Percentiles rank a stretch among this genome's conserved stretches.
These are phyloP conservation scores for Coelopa frigida DNA, from an alignment of 1,140 invertebrate species.

Conservation along the genomic window DNA sequence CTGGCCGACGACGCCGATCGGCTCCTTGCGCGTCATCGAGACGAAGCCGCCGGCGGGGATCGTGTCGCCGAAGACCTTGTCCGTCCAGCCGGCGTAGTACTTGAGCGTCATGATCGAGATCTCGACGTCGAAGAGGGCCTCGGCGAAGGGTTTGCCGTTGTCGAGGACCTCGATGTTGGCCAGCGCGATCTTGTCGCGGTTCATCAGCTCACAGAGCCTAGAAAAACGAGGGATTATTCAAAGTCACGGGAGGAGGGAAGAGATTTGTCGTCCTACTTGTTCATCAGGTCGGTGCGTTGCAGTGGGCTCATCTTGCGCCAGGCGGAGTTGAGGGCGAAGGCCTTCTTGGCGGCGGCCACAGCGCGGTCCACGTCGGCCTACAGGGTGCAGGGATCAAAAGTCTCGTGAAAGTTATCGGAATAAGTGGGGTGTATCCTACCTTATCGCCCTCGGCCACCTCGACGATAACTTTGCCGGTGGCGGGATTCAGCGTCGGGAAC, in stretches of 20 bases:
- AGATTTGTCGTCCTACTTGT: no score
- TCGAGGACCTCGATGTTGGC: conserved; percentile 74
- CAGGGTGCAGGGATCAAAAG: background rate
- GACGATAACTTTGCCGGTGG: conserved; percentile 67
- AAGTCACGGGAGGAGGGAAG: no score
- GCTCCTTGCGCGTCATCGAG: conserved; percentile 65
- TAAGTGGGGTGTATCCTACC: conserved; percentile 44
- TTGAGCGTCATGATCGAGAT: conserved; percentile 56
- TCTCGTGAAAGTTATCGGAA: background rate
- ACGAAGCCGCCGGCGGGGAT: conserved; percentile 62
- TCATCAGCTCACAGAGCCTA: conserved; percentile 67
- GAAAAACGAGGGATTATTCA: no score
- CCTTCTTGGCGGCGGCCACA: conserved; percentile 65
- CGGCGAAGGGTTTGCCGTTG: conserved; percentile 75
- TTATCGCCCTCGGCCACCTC: conserved; percentile 76
- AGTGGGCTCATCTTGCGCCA: conserved; percentile 74
- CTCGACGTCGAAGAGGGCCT: conserved; percentile 60
- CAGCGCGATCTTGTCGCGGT: conserved; percentile 62
- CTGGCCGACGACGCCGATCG: conserved; percentile 81
- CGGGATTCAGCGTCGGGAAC: conserved; percentile 71
- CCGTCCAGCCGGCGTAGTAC: conserved; percentile 86
- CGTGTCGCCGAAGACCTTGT: conserved; percentile 84
- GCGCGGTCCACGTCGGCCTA: conserved; percentile 67
- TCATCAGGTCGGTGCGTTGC: conserved; percentile 49
- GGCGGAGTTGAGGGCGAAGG: conserved; percentile 61